Evolutionary conservation across 2,797 vertebrate species (phyloP).

Genomic region (Valencia hispanica): DNA sequence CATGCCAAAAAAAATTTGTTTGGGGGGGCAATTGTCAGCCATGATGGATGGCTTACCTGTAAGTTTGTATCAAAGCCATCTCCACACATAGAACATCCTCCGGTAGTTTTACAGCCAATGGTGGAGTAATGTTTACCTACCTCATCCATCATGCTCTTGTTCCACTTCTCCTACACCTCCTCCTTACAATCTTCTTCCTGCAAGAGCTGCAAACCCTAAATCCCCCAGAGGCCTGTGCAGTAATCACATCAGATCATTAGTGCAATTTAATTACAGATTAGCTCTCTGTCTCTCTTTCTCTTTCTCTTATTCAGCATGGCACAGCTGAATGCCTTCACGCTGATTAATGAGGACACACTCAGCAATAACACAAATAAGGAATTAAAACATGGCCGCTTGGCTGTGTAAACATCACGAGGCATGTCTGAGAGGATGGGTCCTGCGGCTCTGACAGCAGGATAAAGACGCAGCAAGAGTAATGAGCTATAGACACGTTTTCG

Average conservation of each 20-base stretch:
- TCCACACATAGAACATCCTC: constrained; percentile 28
- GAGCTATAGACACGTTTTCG: constrained; percentile 71
- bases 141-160: constrained; percentile 72
- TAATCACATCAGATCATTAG: constrained; percentile 67
- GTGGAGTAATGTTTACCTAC: constrained; percentile 73
- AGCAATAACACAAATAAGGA: constrained; percentile 78
- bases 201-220: constrained; percentile 36
- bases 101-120: constrained; percentile 67
- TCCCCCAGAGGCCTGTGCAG: constrained; percentile 33
- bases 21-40: constrained; percentile 60
- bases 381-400: constrained; percentile 70
- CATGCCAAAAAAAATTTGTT: constrained; percentile 60
- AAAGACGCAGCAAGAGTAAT: constrained; percentile 78
- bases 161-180: constrained; percentile 18
- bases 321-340: constrained; percentile 77
- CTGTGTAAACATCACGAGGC: constrained; percentile 77
- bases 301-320: constrained; percentile 30
- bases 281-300: constrained; percentile 14
- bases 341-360: constrained; percentile 78
- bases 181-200: constrained; percentile 38
- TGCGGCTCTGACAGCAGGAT: constrained; percentile 73
- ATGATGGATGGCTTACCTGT: constrained; percentile 68
- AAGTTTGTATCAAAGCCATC: constrained; percentile 21
- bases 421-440: constrained; percentile 78
- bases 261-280: constrained; percentile 51